A percentile compares a stretch with the other conserved stretches of the same genome.
These are phyloP conservation scores for Heptranchias perlo DNA, from an alignment of 2,113 vertebrate species.

Conservation along the genomic window DNA sequence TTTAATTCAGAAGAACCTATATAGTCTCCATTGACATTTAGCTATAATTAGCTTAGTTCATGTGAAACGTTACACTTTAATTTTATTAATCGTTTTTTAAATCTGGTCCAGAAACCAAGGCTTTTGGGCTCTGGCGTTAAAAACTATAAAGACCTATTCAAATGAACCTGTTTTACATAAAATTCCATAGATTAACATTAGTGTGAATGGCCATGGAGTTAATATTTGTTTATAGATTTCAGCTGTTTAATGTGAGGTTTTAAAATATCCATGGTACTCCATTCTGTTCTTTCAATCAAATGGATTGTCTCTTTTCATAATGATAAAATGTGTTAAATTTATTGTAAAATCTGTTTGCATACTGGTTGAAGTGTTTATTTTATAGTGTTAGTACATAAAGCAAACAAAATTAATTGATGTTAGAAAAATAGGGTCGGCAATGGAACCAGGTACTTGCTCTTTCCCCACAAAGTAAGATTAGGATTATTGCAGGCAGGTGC, in stretches of 20 bases:
- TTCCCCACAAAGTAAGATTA: no score
- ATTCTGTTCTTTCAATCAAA: background rate
- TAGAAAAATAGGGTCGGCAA: no score
- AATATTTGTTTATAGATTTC: background rate
- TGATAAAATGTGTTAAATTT: no score
- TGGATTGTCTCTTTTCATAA: background rate
- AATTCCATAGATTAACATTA: background rate
- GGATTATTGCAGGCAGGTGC: no score
- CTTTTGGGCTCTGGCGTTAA: background rate
- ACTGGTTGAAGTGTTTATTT: no score
- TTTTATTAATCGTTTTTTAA: background rate
- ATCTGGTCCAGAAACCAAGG: background rate
- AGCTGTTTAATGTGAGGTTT: background rate
- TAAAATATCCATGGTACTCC: background rate
- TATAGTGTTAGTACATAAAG: no score
- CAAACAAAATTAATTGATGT: no score
- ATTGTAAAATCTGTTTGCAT: no score
- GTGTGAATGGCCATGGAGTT: background rate
- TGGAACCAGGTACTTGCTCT: no score
- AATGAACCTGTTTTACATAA: no score
- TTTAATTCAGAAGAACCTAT: background rate
- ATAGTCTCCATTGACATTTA: background rate
- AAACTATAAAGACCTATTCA: no score
- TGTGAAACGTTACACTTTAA: background rate
- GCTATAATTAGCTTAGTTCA: background rate